Evolutionary conservation across 2,888 invertebrate species (phyloP).

Genomic region (Sesia bembeciformis): DNA sequence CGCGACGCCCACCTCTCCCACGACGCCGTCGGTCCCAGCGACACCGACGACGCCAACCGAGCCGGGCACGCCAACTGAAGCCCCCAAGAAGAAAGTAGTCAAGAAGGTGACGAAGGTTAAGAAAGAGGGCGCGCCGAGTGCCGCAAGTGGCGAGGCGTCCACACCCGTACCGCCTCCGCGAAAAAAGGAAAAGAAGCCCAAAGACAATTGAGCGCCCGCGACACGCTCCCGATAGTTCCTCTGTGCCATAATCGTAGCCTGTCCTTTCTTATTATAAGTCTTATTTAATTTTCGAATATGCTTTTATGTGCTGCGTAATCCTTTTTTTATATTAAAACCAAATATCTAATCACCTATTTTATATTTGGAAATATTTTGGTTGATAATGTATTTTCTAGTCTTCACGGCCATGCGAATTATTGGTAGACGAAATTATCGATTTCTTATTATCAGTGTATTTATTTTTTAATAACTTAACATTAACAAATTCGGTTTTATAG

Average conservation of each 20-base stretch:
- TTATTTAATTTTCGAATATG: constrained; percentile 42
- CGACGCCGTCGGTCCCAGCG: constrained; percentile 6
- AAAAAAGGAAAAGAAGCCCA: constrained; percentile 72
- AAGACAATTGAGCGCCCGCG: constrained; percentile 60
- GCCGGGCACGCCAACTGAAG: constrained; percentile 19
- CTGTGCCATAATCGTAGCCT: constrained; percentile 66
- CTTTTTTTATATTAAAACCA: constrained; percentile 30
- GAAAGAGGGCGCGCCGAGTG: constrained; percentile 50
- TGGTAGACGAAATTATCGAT: not conserved
- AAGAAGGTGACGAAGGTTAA: constrained; percentile 57
- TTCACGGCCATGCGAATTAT: not conserved
- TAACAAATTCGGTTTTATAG: constrained; percentile 25
- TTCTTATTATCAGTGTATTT: not conserved
- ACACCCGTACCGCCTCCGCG: constrained; percentile 69
- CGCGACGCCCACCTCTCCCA: constrained; percentile 10
- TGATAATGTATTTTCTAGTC: constrained; percentile 25
- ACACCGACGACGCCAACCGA: constrained; percentile 12
- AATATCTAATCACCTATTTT: constrained; percentile 26
- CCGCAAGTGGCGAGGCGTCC: constrained; percentile 38
- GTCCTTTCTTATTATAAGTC: constrained; percentile 34
- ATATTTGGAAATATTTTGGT: constrained; percentile 35
- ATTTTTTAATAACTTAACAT: not conserved
- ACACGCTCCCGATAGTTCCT: constrained; percentile 47
- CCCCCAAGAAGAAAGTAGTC: constrained; percentile 52
- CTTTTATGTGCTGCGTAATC: constrained; percentile 60